Percentiles rank a stretch among this genome's conserved stretches.
These are phyloP conservation scores for Oligia latruncula DNA, from an alignment of 2,888 invertebrate species.

Conservation along the genomic window DNA sequence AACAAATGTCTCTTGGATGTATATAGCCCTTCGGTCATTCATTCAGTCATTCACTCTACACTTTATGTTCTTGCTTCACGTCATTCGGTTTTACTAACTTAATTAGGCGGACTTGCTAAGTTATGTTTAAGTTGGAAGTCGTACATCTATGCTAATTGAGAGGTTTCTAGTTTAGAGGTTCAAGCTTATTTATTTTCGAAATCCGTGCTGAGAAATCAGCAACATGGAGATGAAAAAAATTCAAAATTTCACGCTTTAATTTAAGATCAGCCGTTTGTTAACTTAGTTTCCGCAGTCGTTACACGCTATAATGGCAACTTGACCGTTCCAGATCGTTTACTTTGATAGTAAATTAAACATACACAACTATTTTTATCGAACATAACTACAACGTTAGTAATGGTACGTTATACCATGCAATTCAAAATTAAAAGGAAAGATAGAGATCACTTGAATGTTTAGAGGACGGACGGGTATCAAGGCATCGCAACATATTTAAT, in stretches of 20 bases:
- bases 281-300: background rate
- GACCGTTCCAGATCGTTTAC: slow-evolving; percentile 37
- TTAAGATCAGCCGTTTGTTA: background rate
- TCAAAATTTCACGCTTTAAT: background rate
- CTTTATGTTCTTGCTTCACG: slow-evolving; percentile 51
- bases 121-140: slow-evolving; percentile 50
- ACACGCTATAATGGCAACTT: background rate
- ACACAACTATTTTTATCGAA: slow-evolving; percentile 22
- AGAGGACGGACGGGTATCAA: slow-evolving; percentile 11
- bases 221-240: background rate
- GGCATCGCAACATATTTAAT: slow-evolving; percentile 11
- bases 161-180: slow-evolving; percentile 13
- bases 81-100: slow-evolving; percentile 53
- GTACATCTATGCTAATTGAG: slow-evolving; percentile 44
- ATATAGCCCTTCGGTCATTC: slow-evolving; percentile 25
- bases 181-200: background rate
- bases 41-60: slow-evolving; percentile 44
- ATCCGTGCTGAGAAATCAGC: slow-evolving; percentile 2
- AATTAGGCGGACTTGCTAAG: slow-evolving; percentile 47
- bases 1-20: slow-evolving; percentile 50
- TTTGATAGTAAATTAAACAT: slow-evolving; percentile 26
- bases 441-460: slow-evolving; percentile 41
- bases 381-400: slow-evolving; percentile 15
- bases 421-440: slow-evolving; percentile 28
- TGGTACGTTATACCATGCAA: slow-evolving; percentile 18